These are phyloP conservation scores for Bos indicus DNA, from an alignment of 2,113 vertebrate genomes.

Conservation along the genomic window DNA sequence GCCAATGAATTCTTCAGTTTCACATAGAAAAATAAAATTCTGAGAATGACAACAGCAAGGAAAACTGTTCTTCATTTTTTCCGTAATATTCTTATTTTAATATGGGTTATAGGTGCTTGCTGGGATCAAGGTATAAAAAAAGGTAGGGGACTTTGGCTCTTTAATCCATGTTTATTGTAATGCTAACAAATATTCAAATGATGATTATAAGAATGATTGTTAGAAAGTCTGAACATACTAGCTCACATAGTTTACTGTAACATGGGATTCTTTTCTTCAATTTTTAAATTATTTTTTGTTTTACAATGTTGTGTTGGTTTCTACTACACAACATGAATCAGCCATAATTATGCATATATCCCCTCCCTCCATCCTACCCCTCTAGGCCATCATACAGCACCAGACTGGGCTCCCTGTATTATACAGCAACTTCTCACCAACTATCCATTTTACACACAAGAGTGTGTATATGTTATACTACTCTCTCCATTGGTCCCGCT, in stretches of 20 bases:
- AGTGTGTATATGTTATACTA: neutral
- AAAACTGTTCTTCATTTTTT: neutral
- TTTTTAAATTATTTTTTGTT: neutral
- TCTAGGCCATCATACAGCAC: neutral
- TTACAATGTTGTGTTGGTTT: neutral
- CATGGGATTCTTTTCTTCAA: neutral
- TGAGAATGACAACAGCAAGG: neutral
- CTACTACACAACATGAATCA: neutral
- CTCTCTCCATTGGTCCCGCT: neutral
- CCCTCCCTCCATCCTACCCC: neutral
- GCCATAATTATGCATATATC: neutral
- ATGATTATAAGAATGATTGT: neutral
- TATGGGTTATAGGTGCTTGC: neutral
- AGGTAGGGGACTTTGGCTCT: neutral
- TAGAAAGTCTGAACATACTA: neutral
- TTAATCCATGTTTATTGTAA: neutral
- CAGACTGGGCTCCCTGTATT: neutral
- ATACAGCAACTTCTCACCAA: neutral
- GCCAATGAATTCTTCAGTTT: neutral
- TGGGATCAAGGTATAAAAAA: neutral
- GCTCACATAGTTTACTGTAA: neutral
- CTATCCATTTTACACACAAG: neutral
- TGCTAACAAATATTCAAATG: neutral
- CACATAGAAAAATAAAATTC: neutral
- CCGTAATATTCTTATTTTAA: neutral